Evolutionary conservation across 2,797 vertebrate genomes (phyloP).

Genomic region (Macropodus opercularis): DNA sequence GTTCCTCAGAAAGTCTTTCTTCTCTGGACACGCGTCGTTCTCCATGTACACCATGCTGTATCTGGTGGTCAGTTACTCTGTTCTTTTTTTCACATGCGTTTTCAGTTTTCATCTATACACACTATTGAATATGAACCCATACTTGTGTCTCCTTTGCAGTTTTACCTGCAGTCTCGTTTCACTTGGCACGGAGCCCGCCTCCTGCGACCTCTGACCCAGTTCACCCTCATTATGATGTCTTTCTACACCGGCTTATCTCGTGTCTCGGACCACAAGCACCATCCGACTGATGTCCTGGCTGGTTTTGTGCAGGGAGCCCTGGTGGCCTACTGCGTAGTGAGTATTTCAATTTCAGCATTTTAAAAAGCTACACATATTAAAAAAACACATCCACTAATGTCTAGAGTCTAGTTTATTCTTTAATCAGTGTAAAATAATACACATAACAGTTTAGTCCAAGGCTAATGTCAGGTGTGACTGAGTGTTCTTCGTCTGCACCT

Average conservation of each 20-base stretch:
- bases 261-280: slow-evolving; percentile 97
- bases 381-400: too few species aligned
- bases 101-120: neutral
- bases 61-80: slow-evolving; percentile 89
- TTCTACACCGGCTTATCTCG: slow-evolving; percentile 98
- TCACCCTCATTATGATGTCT: slow-evolving; percentile 98
- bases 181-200: slow-evolving; percentile 96
- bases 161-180: slow-evolving; percentile 98
- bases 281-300: slow-evolving; percentile 93
- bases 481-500: neutral
- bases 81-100: neutral
- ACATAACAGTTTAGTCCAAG: too few species aligned
- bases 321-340: slow-evolving; percentile 97
- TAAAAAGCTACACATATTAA: too few species aligned
- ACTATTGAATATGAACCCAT: neutral
- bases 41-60: slow-evolving; percentile 99
- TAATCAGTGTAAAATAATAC: too few species aligned
- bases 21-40: slow-evolving; percentile 97
- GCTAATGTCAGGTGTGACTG: too few species aligned
- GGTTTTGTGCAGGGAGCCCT: slow-evolving; percentile 95
- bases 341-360: slow-evolving; percentile 54
- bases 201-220: slow-evolving; percentile 94
- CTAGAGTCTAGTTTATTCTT: too few species aligned
- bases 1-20: slow-evolving; percentile 93
- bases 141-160: slow-evolving; percentile 73